Percentiles rank a stretch among this genome's conserved stretches.
These are phyloP conservation scores for Exephanes ischioxanthus DNA, from an alignment of 2,888 invertebrate genomes.

Conservation along the genomic window DNA sequence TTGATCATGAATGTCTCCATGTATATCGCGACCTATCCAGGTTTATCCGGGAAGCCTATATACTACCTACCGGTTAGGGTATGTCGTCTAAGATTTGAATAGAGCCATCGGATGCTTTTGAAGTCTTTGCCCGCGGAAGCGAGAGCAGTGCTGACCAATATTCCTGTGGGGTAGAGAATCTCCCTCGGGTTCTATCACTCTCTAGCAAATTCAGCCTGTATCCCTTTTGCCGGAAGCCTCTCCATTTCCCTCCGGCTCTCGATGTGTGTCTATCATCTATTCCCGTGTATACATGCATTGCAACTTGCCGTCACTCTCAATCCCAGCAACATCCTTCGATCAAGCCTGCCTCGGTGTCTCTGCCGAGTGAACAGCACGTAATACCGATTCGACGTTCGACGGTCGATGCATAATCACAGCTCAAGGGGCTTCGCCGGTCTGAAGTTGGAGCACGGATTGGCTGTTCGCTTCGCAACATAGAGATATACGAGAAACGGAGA, in stretches of 20 bases:
- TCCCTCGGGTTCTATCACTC: conserved; percentile 34
- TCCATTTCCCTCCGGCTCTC: conserved; percentile 30
- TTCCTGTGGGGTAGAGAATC: conserved; percentile 37
- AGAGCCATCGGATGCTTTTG: conserved; percentile 80
- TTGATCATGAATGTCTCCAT: conserved; percentile 81
- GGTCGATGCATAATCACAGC: conserved; percentile 65
- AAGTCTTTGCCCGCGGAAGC: conserved; percentile 74
- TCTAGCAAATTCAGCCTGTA: conserved; percentile 30
- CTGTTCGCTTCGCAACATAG: conserved; percentile 12
- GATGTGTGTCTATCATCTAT: conserved; percentile 24
- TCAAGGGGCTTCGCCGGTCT: conserved; percentile 52
- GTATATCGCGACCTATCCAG: conserved; percentile 61
- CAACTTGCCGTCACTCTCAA: conserved; percentile 29
- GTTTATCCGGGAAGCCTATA: conserved; percentile 44
- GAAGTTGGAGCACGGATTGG: conserved; percentile 36
- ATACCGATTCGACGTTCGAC: conserved; percentile 65
- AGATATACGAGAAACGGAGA: conserved; percentile 20
- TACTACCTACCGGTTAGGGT: conserved; percentile 1
- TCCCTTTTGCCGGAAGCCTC: conserved; percentile 35
- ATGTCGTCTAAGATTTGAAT: conserved; percentile 81
- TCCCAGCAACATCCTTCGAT: conserved; percentile 15
- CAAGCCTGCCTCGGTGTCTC: conserved; percentile 14
- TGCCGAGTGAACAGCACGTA: conserved; percentile 41
- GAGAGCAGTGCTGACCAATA: conserved; percentile 55
- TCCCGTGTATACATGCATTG: conserved; percentile 9